These are phyloP conservation scores for Chloromyia formosa DNA, from an alignment of 2,888 invertebrate species.

Conservation along the genomic window DNA sequence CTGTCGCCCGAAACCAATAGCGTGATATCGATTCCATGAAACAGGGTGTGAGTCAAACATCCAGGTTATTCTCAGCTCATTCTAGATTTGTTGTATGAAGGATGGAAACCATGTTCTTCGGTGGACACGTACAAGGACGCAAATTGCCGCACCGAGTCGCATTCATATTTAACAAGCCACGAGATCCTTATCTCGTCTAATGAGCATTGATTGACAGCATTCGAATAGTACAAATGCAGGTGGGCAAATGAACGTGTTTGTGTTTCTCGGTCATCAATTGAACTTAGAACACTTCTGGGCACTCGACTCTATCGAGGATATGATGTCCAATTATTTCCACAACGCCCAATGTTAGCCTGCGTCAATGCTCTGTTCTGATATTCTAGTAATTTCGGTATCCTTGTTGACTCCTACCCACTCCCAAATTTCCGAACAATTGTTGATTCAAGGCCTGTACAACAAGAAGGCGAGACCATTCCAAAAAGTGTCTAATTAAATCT, in stretches of 20 bases:
- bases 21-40: too few species aligned
- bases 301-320: constrained; percentile 5
- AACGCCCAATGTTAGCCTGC: constrained; percentile 9
- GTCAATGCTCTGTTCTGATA: too few species aligned
- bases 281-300: background rate
- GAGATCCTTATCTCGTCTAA: constrained; percentile 48
- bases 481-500: constrained; percentile 26
- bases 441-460: background rate
- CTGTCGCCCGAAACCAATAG: too few species aligned
- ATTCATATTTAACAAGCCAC: constrained; percentile 48
- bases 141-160: constrained; percentile 45
- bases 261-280: constrained; percentile 1
- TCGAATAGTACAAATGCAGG: background rate
- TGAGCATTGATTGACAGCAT: constrained; percentile 49
- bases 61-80: too few species aligned
- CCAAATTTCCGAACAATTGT: background rate
- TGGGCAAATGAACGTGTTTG: background rate
- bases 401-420: too few species aligned
- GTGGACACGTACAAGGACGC: background rate
- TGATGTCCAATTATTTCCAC: constrained; percentile 35
- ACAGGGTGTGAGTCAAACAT: too few species aligned
- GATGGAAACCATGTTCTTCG: background rate
- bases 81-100: too few species aligned
- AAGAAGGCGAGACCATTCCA: background rate
- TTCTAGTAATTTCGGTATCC: too few species aligned